A percentile compares a stretch with the other conserved stretches of the same genome.
These are phyloP conservation scores for Pseudomugil gertrudae DNA, from an alignment of 2,797 vertebrate species.

Conservation along the genomic window DNA sequence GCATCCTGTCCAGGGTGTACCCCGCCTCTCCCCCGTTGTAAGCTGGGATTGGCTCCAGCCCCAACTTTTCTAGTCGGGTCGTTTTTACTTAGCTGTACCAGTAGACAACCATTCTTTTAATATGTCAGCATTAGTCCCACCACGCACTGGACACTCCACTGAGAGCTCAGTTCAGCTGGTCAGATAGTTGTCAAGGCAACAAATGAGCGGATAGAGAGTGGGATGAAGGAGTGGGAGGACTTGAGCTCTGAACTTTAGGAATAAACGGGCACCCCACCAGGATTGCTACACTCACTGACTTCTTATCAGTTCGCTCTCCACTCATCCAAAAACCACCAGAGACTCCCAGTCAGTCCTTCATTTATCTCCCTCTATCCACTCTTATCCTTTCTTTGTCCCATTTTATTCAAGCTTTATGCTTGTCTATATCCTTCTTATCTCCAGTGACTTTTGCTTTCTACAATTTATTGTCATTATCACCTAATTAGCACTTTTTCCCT, in stretches of 20 bases:
- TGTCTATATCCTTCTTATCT: conserved; percentile 16
- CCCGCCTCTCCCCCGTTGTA: no score
- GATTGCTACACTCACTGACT: conserved; percentile 42
- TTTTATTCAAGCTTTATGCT: conserved; percentile 29
- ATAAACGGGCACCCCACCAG: conserved; percentile 37
- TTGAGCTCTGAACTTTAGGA: conserved; percentile 71
- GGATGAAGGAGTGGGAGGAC: conserved; percentile 64
- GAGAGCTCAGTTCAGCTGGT: conserved; percentile 50
- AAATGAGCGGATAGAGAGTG: conserved; percentile 54
- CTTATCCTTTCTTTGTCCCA: conserved; percentile 23
- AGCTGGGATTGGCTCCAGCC: no score
- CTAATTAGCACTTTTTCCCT: background rate
- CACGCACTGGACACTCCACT: conserved; percentile 44
- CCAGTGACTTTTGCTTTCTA: conserved; percentile 7
- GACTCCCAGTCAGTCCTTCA: conserved; percentile 38
- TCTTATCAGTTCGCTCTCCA: conserved; percentile 58
- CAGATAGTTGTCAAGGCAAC: conserved; percentile 76
- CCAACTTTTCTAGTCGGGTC: background rate
- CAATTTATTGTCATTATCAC: conserved; percentile 12
- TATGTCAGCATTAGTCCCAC: conserved; percentile 21
- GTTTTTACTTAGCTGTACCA: background rate
- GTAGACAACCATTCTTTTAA: conserved; percentile 16
- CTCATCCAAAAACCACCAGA: conserved; percentile 59
- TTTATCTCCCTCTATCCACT: conserved; percentile 23
- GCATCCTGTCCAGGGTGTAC: no score